Percentiles rank a stretch among this genome's conserved stretches.
Evolutionary conservation across 2,113 vertebrate genomes (phyloP).

Genomic region (Callorhinus ursinus): DNA sequence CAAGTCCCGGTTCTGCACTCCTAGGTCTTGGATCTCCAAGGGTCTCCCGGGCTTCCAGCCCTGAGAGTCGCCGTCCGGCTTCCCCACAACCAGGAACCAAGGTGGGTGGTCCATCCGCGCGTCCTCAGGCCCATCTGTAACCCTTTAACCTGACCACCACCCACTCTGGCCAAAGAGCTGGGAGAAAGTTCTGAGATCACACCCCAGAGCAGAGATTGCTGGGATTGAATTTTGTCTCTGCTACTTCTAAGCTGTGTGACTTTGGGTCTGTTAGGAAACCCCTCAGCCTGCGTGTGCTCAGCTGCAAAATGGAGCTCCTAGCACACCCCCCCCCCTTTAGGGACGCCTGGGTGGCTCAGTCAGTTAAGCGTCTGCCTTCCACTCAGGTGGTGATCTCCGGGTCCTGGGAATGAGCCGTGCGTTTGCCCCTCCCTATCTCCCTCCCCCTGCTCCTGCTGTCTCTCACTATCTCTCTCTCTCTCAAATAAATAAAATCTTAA

Average conservation of each 20-base stretch:
- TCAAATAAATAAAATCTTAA: background rate
- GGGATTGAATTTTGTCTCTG: background rate
- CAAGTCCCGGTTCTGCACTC: background rate
- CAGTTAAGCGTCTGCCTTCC: no score
- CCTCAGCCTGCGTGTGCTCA: background rate
- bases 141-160: background rate
- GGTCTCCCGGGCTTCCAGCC: conserved; percentile 62
- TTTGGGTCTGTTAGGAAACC: background rate
- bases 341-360: no score
- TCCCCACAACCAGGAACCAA: conserved; percentile 64
- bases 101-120: background rate
- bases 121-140: background rate
- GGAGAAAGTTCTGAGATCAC: background rate
- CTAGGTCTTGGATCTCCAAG: conserved; percentile 61
- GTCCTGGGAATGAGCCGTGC: no score
- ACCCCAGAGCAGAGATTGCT: background rate
- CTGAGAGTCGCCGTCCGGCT: background rate
- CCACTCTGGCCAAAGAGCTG: no score
- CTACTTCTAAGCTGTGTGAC: background rate
- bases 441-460: background rate
- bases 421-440: no score
- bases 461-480: background rate
- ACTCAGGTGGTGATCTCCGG: background rate
- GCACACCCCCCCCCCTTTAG: background rate
- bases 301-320: background rate